phyloP scores from a whole-genome alignment of 2,113 vertebrate genomes.

The pig (Sus scrofa) region T2T-Sscrofa CM000829.6:61503501-61504000 shows the following conservation, averaged over 20 bases:
- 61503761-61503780: not conserved
- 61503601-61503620: not conserved
- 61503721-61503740: not conserved
- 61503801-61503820: not conserved
- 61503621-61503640: not conserved
- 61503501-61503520: not conserved
- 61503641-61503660: constrained; percentile 25
- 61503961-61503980: not conserved
- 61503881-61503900: not conserved
- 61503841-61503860: not conserved
- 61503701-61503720: not conserved
- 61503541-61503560: not conserved
- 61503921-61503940: constrained; percentile 21
- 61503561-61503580: not conserved
- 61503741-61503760: not conserved
- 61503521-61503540: not conserved
- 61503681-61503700: not conserved
- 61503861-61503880: not conserved
- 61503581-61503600: not conserved
- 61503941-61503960: not conserved
- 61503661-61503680: not conserved
- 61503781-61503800: not conserved
- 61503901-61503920: not conserved
- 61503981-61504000: not conserved
- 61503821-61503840: not conserved